Evolutionary conservation across 2,113 vertebrate species (phyloP), one percentile per base, ranked within the genome.

Genomic region (Sinocyclocheilus grahami): DNA sequence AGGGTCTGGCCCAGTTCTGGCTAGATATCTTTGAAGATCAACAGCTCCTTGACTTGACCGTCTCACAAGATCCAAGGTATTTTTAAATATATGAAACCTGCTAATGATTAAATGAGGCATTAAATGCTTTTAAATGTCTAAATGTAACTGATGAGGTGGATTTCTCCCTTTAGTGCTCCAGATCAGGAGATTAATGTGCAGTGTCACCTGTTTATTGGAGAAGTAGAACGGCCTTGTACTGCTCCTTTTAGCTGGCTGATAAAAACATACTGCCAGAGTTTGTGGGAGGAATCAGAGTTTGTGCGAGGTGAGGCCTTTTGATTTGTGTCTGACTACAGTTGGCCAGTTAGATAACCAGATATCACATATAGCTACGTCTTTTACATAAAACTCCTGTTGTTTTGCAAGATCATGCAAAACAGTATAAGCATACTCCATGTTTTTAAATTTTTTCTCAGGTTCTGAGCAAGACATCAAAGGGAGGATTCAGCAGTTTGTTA

Each of bases 211-310:
- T 1, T 78, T 53, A 39, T 94, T 91, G 93, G 91, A 13, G 88
- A 46, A 20, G 84, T 83, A 27, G 88, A 88, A 3, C 85, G 58
- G 0, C 42, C 88, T 1, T 93, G 92, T 58, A 24, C 58, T 5
- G 93, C 93, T 24, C 92, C 94, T 0, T 95, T 95, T 86, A 95
- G 95, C 88, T 95, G 94, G 94, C 87, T 93, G 24, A 69, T 95
- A 78, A 91, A 2, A 53, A 0, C 42, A 27, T 86, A 93, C 39
- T 92, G 93, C 6, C 89, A 95, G 7, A 91, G 85, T 13, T 84
- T 95, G 18, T 95, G 94, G 94, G 94, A 92, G 67, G 95, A 95
- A 85, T 93, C 93, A 7, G 91, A 94, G 63, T 94, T 93, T 55
- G 83, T 92, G 42, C 93, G 90, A 91, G 93, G 94, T 95, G 62